Percentiles rank a stretch among this genome's conserved stretches.
Evolutionary conservation across 2,797 vertebrate genomes (phyloP).

Genomic region (Tenualosa ilisha): DNA sequence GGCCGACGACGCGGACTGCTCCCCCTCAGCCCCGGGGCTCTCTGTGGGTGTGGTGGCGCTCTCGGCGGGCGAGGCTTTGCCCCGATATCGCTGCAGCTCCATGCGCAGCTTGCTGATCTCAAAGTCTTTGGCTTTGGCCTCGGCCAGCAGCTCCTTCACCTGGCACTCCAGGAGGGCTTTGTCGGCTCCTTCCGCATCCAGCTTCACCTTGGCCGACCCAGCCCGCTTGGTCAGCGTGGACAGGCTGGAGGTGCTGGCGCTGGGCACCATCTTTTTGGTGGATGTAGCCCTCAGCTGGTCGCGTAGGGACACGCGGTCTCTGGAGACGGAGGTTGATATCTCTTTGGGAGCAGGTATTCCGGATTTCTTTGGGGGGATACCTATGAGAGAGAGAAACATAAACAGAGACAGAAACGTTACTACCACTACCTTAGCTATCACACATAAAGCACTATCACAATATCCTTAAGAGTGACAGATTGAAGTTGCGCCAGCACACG

Average conservation of each 20-base stretch:
- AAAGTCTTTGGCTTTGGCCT: constrained; percentile 92
- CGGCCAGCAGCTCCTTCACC: constrained; percentile 90
- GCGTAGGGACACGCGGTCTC: constrained; percentile 81
- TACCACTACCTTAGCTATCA: constrained; percentile 30
- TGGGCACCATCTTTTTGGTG: constrained; percentile 83
- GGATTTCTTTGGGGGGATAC: constrained; percentile 82
- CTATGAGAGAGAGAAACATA: constrained; percentile 63
- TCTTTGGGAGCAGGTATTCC: constrained; percentile 93
- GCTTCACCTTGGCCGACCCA: constrained; percentile 73
- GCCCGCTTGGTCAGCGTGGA: constrained; percentile 82
- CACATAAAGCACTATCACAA: background rate
- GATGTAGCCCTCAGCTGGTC: constrained; percentile 73
- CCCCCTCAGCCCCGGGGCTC: constrained; percentile 60
- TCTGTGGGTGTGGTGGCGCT: constrained; percentile 47
- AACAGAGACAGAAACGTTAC: constrained; percentile 14
- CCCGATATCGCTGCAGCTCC: constrained; percentile 85
- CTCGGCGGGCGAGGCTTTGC: constrained; percentile 68
- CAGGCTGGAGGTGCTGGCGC: constrained; percentile 84
- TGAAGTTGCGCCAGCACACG: background rate
- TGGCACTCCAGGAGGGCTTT: constrained; percentile 85
- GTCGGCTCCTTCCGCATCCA: constrained; percentile 80
- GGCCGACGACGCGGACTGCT: constrained; percentile 54
- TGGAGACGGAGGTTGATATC: constrained; percentile 74
- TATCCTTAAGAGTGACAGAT: background rate
- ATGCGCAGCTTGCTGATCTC: constrained; percentile 90